Base-by-base conservation (phyloP, 2,113 vertebrate species). In the Dromas ardeola region DNA sequence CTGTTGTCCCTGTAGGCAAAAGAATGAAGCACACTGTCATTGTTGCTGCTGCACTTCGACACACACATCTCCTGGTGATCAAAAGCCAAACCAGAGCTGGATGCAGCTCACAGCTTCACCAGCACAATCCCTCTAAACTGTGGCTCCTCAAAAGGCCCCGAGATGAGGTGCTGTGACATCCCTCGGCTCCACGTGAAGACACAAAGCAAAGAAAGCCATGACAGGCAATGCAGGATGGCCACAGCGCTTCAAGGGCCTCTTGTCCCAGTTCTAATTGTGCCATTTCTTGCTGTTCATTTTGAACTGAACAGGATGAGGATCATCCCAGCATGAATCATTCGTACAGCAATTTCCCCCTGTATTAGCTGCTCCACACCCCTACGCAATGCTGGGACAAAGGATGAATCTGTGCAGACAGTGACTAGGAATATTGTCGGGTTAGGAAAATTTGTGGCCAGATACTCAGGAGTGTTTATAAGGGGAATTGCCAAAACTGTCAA, bases 1-100 rank as follows among this genome's bases (percentile, higher is more conserved):
- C 76, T 95, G 66, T 11, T 87, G 78, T 84, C 95, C 94, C 95
- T 77, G 62, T 1, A 92, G 94, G 93, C 90, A 97, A 92, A 84
- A 69, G 95, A 93, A 90, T 5, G 79, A 83, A 85, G 69, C 3
- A 0, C 32, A 4, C 66, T 90, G 78, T 88, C 95, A 93, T n/a
- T 94, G 66, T 61, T 55, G 73, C 74, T 82, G 67, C 92, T 90
- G 62, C 71, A 58, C 84, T 95, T 92, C 3, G 47, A 96, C 92
- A 61, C 49, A 79, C 1, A 32, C 50, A 92, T 43, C 62, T 88
- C 61, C 40, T 3, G 11, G 38, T 13, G 47, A 96, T 58, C 82
- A 74, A 82, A 73, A 81, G 50, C 69, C 70, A 88, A 79, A 94
- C 14, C 43, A 58, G 65, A 81, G 56, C 42, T 61, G 40, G 84